A percentile compares a stretch with the other conserved stretches of the same genome.
phyloP scores from a whole-genome alignment of 1,140 invertebrate species.

The Sitobion miscanthi region DNA sequence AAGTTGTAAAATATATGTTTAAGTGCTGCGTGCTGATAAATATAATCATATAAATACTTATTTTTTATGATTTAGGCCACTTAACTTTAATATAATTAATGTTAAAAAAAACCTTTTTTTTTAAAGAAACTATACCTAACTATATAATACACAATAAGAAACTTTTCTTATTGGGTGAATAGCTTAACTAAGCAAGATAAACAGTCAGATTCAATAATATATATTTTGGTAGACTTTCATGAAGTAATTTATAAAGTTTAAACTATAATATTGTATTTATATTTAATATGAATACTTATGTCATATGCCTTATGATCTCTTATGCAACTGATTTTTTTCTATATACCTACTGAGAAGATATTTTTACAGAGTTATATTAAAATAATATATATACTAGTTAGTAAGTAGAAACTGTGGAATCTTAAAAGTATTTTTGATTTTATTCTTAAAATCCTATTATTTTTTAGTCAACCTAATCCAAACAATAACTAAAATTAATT shows the following conservation, averaged over 20 bases:
- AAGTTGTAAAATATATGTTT: neutral
- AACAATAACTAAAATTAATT: neutral
- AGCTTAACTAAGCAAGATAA: neutral
- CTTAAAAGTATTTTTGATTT: slow-evolving; percentile 4
- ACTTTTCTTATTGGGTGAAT: neutral
- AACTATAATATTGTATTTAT: neutral
- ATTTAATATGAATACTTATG: neutral
- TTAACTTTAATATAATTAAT: neutral
- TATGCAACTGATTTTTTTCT: neutral
- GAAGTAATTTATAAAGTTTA: neutral
- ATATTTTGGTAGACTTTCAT: neutral
- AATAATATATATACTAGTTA: neutral
- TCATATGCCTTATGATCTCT: neutral
- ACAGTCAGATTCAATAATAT: neutral
- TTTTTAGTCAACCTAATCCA: neutral
- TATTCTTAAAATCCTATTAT: neutral
- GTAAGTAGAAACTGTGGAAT: neutral
- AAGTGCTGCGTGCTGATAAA: neutral
- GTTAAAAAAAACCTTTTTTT: neutral
- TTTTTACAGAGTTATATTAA: neutral
- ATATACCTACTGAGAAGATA: neutral
- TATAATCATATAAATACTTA: neutral
- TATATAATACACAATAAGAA: neutral
- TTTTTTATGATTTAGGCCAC: neutral
- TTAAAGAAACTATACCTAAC: neutral